Base-by-base conservation (phyloP, 64 coral and sea anemone genomes). In the Stichodactyla mertensii region DNA sequence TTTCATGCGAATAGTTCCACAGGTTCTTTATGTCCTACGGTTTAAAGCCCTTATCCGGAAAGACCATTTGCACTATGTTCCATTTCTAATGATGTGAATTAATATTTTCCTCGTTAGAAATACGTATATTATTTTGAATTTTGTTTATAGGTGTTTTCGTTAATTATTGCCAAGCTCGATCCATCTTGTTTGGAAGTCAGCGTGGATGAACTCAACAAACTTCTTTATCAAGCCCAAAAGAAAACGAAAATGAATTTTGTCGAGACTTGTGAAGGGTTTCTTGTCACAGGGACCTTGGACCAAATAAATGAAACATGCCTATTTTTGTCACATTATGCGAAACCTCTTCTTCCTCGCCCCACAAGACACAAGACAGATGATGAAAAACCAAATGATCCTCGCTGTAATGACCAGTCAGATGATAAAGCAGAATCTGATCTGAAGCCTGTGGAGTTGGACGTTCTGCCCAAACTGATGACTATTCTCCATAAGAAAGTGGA, bases 401-500 rank as follows among this genome's bases (percentile, higher is more conserved):
- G 36, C 3, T 45, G 36, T 45, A 45, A 45, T 45, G 36, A 45
- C 3, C 36, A 45, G 1, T 45, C 36, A 45, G 36, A 45, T 45
- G 36, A 45, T 45, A 4, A 45, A 45, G 3, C 1, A 45, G 36
- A 45, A 2, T 45, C 36, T 45, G 36, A 45, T 45, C 36, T 45
- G 36, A 45, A 45, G 36, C 36, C 36, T 45, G 36, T 45, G 36
- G 36, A 45, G 3, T 45, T 45, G 36, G 36, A 64, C 8, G 61
- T 90, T 16, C 64, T 85, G n/a, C 69, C 88, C 16, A 82, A 78
- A 55, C n/a, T 85, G 4, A 85, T 90, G 88, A 70, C 84, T 6
- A 12, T 90, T 16, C 16, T 90, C 0, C 26, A 54, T 15, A 90
- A 1, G 0, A 22, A 77, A 12, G 27, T 90, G 12, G 6, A 23